Evolutionary conservation across 2,888 invertebrate genomes (phyloP).

Genomic region (Sussaba pulchella): DNA sequence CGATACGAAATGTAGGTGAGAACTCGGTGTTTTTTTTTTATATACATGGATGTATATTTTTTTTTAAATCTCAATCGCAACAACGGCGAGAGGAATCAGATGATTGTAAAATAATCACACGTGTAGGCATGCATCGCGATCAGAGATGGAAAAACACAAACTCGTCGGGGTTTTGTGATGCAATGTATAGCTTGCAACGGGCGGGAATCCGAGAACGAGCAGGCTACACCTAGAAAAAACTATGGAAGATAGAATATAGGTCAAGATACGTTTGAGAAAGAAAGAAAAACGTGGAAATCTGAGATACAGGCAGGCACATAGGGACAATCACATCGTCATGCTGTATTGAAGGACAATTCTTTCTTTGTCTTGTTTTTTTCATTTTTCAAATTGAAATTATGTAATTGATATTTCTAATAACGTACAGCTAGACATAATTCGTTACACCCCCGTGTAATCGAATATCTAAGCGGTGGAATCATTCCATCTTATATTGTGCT

Average conservation of each 20-base stretch:
- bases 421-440: slow-evolving; percentile 20
- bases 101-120: slow-evolving; percentile 25
- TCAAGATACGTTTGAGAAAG: slow-evolving; percentile 39
- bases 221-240: slow-evolving; percentile 76
- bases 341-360: slow-evolving; percentile 56
- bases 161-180: slow-evolving; percentile 53
- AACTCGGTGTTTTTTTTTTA: not conserved
- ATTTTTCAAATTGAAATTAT: not conserved
- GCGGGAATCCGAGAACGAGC: slow-evolving; percentile 72
- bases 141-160: slow-evolving; percentile 44
- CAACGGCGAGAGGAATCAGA: slow-evolving; percentile 29
- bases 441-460: slow-evolving; percentile 36
- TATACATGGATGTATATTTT: not conserved
- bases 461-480: slow-evolving; percentile 20
- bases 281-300: slow-evolving; percentile 63
- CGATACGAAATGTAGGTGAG: not conserved
- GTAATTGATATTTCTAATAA: slow-evolving; percentile 5
- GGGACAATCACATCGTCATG: slow-evolving; percentile 71
- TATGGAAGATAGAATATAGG: slow-evolving; percentile 48
- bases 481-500: slow-evolving; percentile 12
- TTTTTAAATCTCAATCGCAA: slow-evolving; percentile 8
- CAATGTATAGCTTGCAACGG: slow-evolving; percentile 72
- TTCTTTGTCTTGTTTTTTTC: slow-evolving; percentile 1
- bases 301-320: slow-evolving; percentile 61
- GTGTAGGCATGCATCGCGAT: slow-evolving; percentile 64